Base-by-base conservation (phyloP, 2,888 invertebrate genomes). In the Plebejus anna region DNA sequence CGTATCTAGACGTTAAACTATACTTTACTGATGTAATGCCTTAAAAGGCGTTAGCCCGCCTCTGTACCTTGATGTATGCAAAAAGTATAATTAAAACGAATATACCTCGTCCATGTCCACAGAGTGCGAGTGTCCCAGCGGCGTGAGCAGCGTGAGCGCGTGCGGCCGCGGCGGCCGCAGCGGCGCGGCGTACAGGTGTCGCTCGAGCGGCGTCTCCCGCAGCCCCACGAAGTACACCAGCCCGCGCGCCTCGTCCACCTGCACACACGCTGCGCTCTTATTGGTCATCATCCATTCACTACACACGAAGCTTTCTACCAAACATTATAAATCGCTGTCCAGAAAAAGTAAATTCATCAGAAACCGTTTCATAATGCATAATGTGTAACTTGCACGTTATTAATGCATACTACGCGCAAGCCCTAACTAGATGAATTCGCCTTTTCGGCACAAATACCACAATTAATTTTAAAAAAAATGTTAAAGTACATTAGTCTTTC, bases 181-280 rank as follows among this genome's bases (percentile, higher is more conserved):
- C 75, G 96, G 96, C 4, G 97, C 97, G 3, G 96, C 98, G 92
- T 98, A 99, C 83, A 99, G 93, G 87, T 99, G 99, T 81, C 97
- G 97, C 90, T 99, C 99, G 79, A 99, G 90, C 0, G 98, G 98
- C 4, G 97, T 96, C 91, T 99, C 98, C 81, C 96, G 96, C 78
- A 98, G 94, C 4, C 97, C 99, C 84, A 97, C 96, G 92, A 99
- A 99, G 94, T 98, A 99, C 1, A 99, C 97, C 78, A 98, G 93
- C 78, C 96, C 95, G 79, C 96, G 95, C 4, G 94, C 87, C 79
- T 95, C 95, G 89, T 99, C 98, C 59, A 99, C 92, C 94, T 93
- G 83, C 51, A 75, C 59, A 61, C 28, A 75, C 77, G 11, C 75
- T 28, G 75, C 61, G 61, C 61, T 61, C 61, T 61, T 61, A 61